Evolutionary conservation across 2,113 vertebrate genomes (phyloP).

Genomic region (Nyctibius bracteatus): DNA sequence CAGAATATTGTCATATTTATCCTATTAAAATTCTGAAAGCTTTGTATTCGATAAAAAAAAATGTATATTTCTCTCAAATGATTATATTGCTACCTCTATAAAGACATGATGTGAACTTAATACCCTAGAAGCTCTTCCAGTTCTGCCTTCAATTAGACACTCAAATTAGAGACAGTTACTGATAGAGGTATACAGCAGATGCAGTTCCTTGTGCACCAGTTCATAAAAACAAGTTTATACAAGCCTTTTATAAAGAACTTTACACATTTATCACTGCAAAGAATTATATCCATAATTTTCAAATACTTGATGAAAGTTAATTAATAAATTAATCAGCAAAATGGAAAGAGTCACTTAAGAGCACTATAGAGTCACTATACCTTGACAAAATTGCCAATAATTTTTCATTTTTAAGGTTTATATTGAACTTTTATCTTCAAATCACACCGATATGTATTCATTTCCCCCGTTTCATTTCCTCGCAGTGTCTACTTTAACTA

Average conservation of each 20-base stretch:
- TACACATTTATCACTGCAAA: neutral
- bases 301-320: neutral
- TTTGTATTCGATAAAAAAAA: neutral
- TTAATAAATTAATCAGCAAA: neutral
- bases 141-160: neutral
- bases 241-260: neutral
- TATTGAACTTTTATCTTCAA: neutral
- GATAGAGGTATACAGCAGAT: neutral
- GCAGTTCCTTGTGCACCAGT: neutral
- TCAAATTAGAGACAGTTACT: neutral
- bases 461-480: neutral
- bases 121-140: neutral
- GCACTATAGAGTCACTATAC: too few relatives aligned
- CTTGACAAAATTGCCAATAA: neutral
- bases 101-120: neutral
- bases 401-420: neutral
- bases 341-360: neutral
- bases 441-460: rapidly evolving
- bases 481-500: neutral
- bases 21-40: neutral
- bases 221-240: neutral
- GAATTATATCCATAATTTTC: neutral
- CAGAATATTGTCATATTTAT: neutral
- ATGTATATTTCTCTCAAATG: neutral
- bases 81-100: neutral